Conservation (phyloP, 2,797 vertebrate species). For the Acanthopagrus latus region DNA sequence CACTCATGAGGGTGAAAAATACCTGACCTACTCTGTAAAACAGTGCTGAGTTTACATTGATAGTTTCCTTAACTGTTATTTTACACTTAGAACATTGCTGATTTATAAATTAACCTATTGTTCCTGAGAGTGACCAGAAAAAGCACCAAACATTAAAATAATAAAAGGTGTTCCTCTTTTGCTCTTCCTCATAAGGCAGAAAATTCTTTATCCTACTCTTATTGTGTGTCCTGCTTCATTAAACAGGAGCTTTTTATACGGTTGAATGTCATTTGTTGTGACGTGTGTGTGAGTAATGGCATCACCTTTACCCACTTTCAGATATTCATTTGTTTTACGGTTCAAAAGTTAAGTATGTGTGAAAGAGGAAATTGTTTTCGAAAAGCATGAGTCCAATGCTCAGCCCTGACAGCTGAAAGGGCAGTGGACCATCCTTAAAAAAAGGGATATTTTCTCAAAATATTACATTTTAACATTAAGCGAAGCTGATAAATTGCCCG, state of each 20-base stretch:
- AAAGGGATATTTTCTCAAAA: conserved; percentile 20
- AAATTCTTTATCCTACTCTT: neutral
- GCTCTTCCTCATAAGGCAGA: neutral
- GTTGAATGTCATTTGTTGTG: conserved; percentile 8
- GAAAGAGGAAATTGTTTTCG: neutral
- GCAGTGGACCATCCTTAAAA: conserved; percentile 11
- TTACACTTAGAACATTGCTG: neutral
- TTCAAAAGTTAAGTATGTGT: conserved; percentile 22
- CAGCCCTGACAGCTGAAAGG: conserved; percentile 5
- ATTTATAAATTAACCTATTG: conserved; percentile 8
- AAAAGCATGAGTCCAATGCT: neutral
- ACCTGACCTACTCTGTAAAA: conserved; percentile 13
- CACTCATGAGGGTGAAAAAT: conserved; percentile 7
- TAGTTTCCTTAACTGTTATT: neutral
- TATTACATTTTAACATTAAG: conserved; percentile 38
- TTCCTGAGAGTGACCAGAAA: neutral
- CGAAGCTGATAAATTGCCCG: conserved; percentile 32
- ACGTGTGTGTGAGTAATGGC: neutral
- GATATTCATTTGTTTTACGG: conserved; percentile 9
- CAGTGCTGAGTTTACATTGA: neutral
- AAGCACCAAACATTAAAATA: neutral
- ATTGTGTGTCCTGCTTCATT: conserved; percentile 10
- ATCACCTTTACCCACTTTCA: conserved; percentile 4
- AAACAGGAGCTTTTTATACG: neutral
- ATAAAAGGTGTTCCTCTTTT: neutral